Conservation (phyloP, 2,113 vertebrate species). For the Sebastes schlegelii region DNA sequence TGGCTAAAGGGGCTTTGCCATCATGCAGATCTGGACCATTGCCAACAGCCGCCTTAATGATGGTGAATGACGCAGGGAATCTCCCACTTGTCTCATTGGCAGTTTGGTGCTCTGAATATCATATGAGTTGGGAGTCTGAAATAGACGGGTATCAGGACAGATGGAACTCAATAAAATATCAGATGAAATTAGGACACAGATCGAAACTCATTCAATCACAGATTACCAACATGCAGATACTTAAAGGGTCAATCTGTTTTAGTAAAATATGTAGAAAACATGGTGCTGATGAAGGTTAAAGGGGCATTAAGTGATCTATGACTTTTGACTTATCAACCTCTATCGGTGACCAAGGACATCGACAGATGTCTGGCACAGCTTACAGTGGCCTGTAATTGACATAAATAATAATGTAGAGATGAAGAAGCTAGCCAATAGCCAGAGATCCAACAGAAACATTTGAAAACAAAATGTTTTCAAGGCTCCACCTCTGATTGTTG, state of each 20-base stretch:
- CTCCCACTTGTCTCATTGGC: slow-evolving; percentile 48
- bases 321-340: slow-evolving; percentile 64
- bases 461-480: neutral
- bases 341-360: slow-evolving; percentile 61
- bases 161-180: slow-evolving; percentile 62
- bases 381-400: slow-evolving; percentile 58
- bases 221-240: slow-evolving; percentile 47
- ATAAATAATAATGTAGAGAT: slow-evolving; percentile 55
- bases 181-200: slow-evolving; percentile 51
- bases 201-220: slow-evolving; percentile 43
- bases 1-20: slow-evolving; percentile 69
- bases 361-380: slow-evolving; percentile 58
- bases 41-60: slow-evolving; percentile 41
- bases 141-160: slow-evolving; percentile 51
- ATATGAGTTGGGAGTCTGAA: slow-evolving; percentile 41
- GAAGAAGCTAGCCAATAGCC: slow-evolving; percentile 30
- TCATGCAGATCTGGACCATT: slow-evolving; percentile 62
- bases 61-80: slow-evolving; percentile 52
- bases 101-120: slow-evolving; percentile 57
- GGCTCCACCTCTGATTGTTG: neutral
- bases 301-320: slow-evolving; percentile 32
- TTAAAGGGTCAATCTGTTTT: slow-evolving; percentile 19
- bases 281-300: slow-evolving; percentile 52
- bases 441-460: slow-evolving; percentile 34
- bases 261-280: slow-evolving; percentile 34